Evolutionary conservation across 2,797 vertebrate species (phyloP), one percentile per base, ranked within the genome.

Genomic region (Hippopotamyrus pictus): DNA sequence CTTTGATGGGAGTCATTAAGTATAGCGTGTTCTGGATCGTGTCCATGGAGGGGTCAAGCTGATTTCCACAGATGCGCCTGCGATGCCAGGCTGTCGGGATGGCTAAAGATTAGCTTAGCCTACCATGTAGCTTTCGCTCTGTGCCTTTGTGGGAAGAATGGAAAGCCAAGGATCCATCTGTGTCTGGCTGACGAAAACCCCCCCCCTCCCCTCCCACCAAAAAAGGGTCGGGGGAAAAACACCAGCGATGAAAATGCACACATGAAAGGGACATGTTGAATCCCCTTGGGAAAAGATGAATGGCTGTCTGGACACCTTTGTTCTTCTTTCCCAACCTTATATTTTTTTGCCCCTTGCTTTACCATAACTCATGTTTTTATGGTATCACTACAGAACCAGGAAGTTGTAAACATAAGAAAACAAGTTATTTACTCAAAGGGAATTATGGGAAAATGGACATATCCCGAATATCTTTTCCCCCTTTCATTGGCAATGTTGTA

Each of bases 191-290:
- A 85, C 83, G 48, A 29, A 84, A 84, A 2, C 0, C 79, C 50
- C 11, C 48, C 53, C 76, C 46, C 9, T 9, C 14, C 79, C 48
- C 12, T 12, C 12, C 51, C 33, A 17, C 17, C 6, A 5, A 33
- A 41, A 59, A 87, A 59, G 8, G 29, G 85, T 59, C 2, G 14
- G 50, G 33, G 50, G 29, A 86, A 33, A 51, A 59, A 57, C 37
- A 44, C 54, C 8, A 37, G 14, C 48, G 46, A 37, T 22, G 54
- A 57, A 53, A 59, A 83, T 11, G 33, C 37, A 50, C 11, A 51
- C 54, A 54, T 53, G 73, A 88, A 88, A 33, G 88, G 22, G 53
- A 37, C 22, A 37, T 76, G 44, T 54, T 57, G 17, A 89, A 89
- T 89, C 79, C 53, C 53, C 79, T 8, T 25, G 88, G 76, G 79